Percentiles rank a stretch among this genome's conserved stretches.
phyloP scores from a whole-genome alignment of 1,140 invertebrate species.

The Heliothis virescens region DNA sequence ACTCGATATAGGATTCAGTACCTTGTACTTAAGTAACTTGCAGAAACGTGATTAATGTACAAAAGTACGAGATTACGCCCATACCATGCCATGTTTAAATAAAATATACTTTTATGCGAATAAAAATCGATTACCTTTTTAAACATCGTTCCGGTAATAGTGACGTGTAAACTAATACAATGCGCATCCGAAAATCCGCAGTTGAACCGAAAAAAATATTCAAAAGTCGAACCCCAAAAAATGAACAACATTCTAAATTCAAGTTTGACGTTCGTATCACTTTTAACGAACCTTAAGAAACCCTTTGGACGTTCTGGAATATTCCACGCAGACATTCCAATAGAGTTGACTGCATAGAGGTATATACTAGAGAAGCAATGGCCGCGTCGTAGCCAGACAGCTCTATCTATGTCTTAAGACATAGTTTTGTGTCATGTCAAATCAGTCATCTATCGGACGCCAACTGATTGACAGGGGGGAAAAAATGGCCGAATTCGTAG shows the following conservation, averaged over 20 bases:
- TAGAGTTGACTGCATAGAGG: no score
- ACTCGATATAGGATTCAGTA: slow-evolving; percentile 14
- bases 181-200: not conserved
- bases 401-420: no score
- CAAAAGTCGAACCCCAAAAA: not conserved
- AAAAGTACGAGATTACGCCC: not conserved
- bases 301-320: not conserved
- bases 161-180: no score
- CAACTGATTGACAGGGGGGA: no score
- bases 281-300: slow-evolving; percentile 6
- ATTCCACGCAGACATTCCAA: not conserved
- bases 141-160: no score
- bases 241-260: not conserved
- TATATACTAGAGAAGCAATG: no score
- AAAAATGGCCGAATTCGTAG: no score
- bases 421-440: no score
- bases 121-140: not conserved
- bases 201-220: not conserved
- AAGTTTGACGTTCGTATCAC: not conserved
- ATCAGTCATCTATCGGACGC: no score
- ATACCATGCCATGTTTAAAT: not conserved
- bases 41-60: slow-evolving; percentile 1
- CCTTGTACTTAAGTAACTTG: not conserved
- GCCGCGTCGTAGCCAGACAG: no score
- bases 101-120: not conserved